Base-by-base conservation (phyloP, 1,140 invertebrate species). In the Trachymyrmex septentrionalis region DNA sequence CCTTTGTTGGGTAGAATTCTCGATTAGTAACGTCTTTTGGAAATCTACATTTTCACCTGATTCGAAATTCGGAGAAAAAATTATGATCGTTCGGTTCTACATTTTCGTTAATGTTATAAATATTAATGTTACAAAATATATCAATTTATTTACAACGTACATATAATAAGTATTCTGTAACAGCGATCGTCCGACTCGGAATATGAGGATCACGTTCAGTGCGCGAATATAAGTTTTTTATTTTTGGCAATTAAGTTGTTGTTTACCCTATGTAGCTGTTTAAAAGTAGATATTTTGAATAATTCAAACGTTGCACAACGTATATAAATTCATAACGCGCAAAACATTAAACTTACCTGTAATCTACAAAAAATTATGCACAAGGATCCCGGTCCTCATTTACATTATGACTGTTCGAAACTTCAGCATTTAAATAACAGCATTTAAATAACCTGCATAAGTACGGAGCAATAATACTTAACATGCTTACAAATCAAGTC, bases 361-460 rank as follows among this genome's bases (percentile, higher is more conserved):
- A 73, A 84, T 21, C 38, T 27, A 24, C 57, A 57, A 48, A 82
- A 66, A 19, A 73, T 75, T 48, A 38, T 24, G 59, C 69, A 12
- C 21, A 59, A 75, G 38, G 24, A 63, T 48, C 24, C 14, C 61
- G n/a, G n/a, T 14, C 21, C 21, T 82, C 69, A 48, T 84, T 84
- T 82, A 73, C 80, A 75, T 84, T 48, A 19, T 34, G 38, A 12
- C 27, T 7, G 55, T 84, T 63, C 14, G 44, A 50, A 75, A 61
- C 50, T 81, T 67, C 48, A 53, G 76, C 21, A 72, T 73, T 84
- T 61, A 82, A 82, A 72, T 82, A 78, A 66, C 76, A 64, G 44
- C 63, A 30, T 66, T 66, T 66, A 67, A 67, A 67, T 48, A 73
- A 84, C 7, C 27, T 27, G 61, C 78, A 30, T 72, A 59, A 53